Base-by-base conservation (phyloP, 2,888 invertebrate species). In the Nymphalis urticae region DNA sequence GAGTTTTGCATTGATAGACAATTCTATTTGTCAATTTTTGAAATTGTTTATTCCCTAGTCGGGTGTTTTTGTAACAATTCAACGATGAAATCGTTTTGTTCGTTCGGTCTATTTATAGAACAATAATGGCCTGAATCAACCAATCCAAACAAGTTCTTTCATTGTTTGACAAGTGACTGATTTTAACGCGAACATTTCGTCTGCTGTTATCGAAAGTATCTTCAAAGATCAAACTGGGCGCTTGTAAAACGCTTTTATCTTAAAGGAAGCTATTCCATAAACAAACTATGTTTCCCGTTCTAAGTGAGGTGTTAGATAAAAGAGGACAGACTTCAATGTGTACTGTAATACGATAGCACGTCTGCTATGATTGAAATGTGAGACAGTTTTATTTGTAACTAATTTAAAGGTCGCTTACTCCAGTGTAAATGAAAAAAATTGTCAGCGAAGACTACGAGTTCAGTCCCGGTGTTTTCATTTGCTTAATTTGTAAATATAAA, bases 231-330 rank as follows among this genome's bases (percentile, higher is more conserved):
- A 16, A 13, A 42, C 42, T 13, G 42, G 21, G 19, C 19, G 21
- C 27, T 50, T 42, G 42, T 60, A 48, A 60, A 58, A 48, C 48
- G 51, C 75, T 75, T 75, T 75, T 73, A 73, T 70, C 73, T 72
- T 50, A 59, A 56, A 62, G 70, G 69, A 72, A 68, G 64, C 62
- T 60, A 67, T 67, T 54, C 42, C 50, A 71, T 73, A 72, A 69
- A 73, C 73, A 73, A 63, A 69, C 61, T 62, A 53, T 66, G 64
- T 70, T 72, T 70, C 70, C 65, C 66, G 60, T 64, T 69, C 48
- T 21, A 50, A 66, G 61, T 59, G 64, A 71, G 66, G 69, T 65
- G 68, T 66, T 66, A 62, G 8, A 59, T 65, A 54, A 65, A 69
- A 32, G 64, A 69, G 62, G 56, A 66, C 64, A 66, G 17, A 68